Base-by-base conservation (phyloP, 23 tunicate species). In the Diplosoma virens region DNA sequence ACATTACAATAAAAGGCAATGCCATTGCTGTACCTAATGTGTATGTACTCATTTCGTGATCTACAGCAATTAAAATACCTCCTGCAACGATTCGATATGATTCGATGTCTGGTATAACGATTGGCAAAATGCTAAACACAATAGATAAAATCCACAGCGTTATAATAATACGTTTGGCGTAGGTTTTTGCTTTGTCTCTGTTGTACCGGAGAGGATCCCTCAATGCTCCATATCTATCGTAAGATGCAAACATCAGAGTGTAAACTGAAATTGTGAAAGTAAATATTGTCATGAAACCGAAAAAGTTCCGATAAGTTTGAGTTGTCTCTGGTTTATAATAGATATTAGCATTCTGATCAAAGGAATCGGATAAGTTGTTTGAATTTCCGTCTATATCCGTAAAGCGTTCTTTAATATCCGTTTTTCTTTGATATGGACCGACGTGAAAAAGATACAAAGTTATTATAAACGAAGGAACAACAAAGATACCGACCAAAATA, bases 161-260 rank as follows among this genome's bases (percentile, higher is more conserved):
- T 3, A 61, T 29, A 26, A 35, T 61, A 6, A 6, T 29, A 6
- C 69, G 34, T 29, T 61, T 58, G 30, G 90, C 58, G 1, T 32
- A 55, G 3, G 54, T 53, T 17, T 33, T 65, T 14, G 90, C 73
- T 3, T 47, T 77, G 32, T 56, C 68, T 36, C 56, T 56, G 11
- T 50, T 72, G 53, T 77, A 78, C 0, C 48, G 33, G 28, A 84
- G 0, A 7, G 90, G 90, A 4, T 33, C 25, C 29, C 41, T 46
- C 24, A 84, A 69, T 3, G 83, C 83, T 65, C 47, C 69, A 37
- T 66, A 84, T 30, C 90, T 54, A 47, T 84, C 90, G 71, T n/a
- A 77, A 30, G 78, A 79, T 20, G 90, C 90, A 76, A 84, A 46
- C 90, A 84, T 84, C n/a, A 84, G 58, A 0, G 90, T 84, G 61